Conservation (phyloP, 2,113 vertebrate species). For the Seriola aureovittata region DNA sequence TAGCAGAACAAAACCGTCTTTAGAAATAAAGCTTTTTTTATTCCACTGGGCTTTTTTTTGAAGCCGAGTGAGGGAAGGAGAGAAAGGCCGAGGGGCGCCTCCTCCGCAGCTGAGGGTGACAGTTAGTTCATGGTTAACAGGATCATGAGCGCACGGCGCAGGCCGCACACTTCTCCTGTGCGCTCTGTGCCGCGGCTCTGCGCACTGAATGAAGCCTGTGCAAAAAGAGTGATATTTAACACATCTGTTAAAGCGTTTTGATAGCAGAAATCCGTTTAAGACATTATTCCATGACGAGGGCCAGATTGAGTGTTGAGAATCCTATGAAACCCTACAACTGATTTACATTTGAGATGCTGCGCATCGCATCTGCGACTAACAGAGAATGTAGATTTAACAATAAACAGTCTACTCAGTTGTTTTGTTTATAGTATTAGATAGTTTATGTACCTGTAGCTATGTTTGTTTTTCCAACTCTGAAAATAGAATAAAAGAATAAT, state of each 20-base stretch:
- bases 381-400: not conserved
- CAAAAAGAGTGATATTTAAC: slow-evolving; percentile 90
- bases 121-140: slow-evolving; percentile 99
- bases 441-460: not conserved
- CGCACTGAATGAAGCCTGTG: slow-evolving; percentile 86
- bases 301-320: slow-evolving; percentile 84
- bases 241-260: slow-evolving; percentile 95
- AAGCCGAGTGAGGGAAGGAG: slow-evolving; percentile 75
- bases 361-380: not conserved
- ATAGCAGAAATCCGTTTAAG: slow-evolving; percentile 86
- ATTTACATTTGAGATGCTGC: slow-evolving; percentile 75
- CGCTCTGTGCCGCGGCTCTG: slow-evolving; percentile 82
- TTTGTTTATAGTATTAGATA: not conserved
- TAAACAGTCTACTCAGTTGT: not conserved
- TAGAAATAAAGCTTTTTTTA: slow-evolving; percentile 93
- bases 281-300: slow-evolving; percentile 84
- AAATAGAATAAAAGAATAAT: slow-evolving; percentile 48
- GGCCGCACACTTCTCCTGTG: slow-evolving; percentile 90
- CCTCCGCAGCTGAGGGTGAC: slow-evolving; percentile 97
- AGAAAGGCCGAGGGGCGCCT: slow-evolving; percentile 76
- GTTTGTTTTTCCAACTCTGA: not conserved
- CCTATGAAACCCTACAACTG: slow-evolving; percentile 76
- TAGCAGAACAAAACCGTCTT: slow-evolving; percentile 93
- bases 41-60: slow-evolving; percentile 87
- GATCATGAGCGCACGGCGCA: slow-evolving; percentile 90